Percentiles rank a stretch among this genome's conserved stretches.
These are phyloP conservation scores for Epinotia brunnichana DNA, from an alignment of 2,888 invertebrate species.

Conservation along the genomic window DNA sequence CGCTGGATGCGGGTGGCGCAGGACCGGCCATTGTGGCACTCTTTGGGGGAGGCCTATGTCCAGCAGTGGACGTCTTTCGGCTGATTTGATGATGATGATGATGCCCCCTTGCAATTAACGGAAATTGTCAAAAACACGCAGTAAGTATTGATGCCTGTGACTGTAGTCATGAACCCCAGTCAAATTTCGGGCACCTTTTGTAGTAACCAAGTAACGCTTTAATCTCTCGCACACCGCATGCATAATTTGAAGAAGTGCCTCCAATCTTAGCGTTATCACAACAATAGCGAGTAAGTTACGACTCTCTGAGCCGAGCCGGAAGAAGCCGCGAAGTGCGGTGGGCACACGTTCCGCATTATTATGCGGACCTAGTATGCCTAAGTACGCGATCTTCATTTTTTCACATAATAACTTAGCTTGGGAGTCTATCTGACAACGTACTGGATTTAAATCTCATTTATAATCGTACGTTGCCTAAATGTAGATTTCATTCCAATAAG, in stretches of 20 bases:
- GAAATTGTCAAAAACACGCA: too few relatives aligned
- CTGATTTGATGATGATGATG: too few relatives aligned
- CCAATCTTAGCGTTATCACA: conserved; percentile 27
- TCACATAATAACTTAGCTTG: neutral
- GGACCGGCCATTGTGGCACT: too few relatives aligned
- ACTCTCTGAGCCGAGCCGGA: conserved; percentile 31
- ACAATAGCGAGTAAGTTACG: conserved; percentile 23
- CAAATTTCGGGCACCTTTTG: neutral
- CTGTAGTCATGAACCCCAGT: neutral
- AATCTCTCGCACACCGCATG: conserved; percentile 16
- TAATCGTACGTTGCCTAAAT: too few relatives aligned
- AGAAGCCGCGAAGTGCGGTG: conserved; percentile 40
- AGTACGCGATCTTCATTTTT: neutral
- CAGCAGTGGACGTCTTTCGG: too few relatives aligned
- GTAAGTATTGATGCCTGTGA: neutral
- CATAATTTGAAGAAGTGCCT: conserved; percentile 31
- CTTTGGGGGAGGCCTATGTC: too few relatives aligned
- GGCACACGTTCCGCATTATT: conserved; percentile 28
- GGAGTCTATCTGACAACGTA: neutral
- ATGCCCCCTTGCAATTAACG: too few relatives aligned
- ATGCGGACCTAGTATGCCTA: neutral
- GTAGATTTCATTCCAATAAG: too few relatives aligned
- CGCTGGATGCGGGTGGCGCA: too few relatives aligned
- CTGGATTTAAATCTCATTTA: neutral
- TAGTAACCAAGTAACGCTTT: neutral